A percentile compares a stretch with the other conserved stretches of the same genome.
These are phyloP conservation scores for Aphidius gifuensis DNA, from an alignment of 1,140 invertebrate genomes.

Conservation along the genomic window DNA sequence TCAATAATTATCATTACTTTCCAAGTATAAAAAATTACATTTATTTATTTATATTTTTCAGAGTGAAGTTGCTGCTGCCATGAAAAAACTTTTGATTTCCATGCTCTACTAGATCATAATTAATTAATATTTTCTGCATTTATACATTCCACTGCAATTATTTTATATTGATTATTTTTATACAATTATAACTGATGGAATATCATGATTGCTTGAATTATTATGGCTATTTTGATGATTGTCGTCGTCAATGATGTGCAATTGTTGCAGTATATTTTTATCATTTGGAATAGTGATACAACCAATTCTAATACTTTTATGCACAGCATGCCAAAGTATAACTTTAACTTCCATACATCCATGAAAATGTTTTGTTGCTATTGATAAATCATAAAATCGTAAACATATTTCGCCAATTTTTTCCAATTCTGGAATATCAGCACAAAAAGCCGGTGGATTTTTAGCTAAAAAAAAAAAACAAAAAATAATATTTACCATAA, in stretches of 20 bases:
- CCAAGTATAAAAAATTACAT: background rate
- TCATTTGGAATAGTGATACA: constrained; percentile 30
- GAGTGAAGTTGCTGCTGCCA: constrained; percentile 16
- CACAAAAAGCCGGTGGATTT: constrained; percentile 43
- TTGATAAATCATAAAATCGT: constrained; percentile 37
- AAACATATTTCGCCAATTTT: constrained; percentile 36
- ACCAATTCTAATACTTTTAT: constrained; percentile 28
- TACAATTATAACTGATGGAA: constrained; percentile 24
- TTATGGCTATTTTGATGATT: too few species aligned
- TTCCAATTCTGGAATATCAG: constrained; percentile 31
- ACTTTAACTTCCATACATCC: constrained; percentile 34
- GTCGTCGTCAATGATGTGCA: background rate
- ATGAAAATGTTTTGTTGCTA: constrained; percentile 29
- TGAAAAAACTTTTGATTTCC: constrained; percentile 25
- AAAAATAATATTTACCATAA: constrained; percentile 10
- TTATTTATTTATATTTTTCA: constrained; percentile 15
- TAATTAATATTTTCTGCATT: background rate
- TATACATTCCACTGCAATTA: background rate
- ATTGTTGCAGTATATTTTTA: background rate
- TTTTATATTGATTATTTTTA: constrained; percentile 13
- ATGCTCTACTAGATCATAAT: constrained; percentile 14
- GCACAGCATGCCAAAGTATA: constrained; percentile 23
- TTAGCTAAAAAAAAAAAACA: constrained; percentile 30
- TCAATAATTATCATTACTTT: too few species aligned
- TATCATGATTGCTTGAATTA: background rate